These are phyloP conservation scores for Xylophagus ater DNA, from an alignment of 2,888 invertebrate species.

Conservation along the genomic window DNA sequence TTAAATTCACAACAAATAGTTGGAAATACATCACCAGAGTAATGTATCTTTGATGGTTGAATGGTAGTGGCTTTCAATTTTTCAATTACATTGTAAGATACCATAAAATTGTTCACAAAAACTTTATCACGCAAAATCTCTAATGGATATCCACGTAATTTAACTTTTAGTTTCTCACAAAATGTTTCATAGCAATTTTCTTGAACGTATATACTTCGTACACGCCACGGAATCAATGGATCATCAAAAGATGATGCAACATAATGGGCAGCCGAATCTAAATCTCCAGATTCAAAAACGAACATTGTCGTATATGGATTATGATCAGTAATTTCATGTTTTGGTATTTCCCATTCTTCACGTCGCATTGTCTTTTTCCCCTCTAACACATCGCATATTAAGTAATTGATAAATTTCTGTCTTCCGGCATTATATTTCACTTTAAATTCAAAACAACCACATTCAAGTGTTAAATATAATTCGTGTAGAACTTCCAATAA, in stretches of 20 bases:
- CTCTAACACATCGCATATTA: constrained; percentile 3
- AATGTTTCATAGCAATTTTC: constrained; percentile 25
- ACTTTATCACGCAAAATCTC: constrained; percentile 13
- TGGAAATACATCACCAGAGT: constrained; percentile 16
- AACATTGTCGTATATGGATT: constrained; percentile 23
- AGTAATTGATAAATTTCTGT: constrained; percentile 3
- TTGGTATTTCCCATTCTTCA: constrained; percentile 6
- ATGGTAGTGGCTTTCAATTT: constrained; percentile 23
- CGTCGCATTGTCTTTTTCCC: constrained; percentile 7
- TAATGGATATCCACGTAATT: constrained; percentile 19
- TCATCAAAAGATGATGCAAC: constrained; percentile 26
- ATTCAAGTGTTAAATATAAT: constrained; percentile 6
- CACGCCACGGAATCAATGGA: constrained; percentile 22
- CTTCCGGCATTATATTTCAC: constrained; percentile 6
- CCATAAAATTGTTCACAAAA: constrained; percentile 3
- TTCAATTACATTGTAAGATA: constrained; percentile 18
- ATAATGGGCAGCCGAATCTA: constrained; percentile 27
- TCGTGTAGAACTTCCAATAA: constrained; percentile 9
- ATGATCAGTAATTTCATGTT: constrained; percentile 6
- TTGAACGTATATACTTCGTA: constrained; percentile 30
- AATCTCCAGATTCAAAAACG: constrained; percentile 28
- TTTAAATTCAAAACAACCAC: constrained; percentile 6
- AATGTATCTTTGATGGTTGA: constrained; percentile 12
- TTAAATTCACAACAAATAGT: constrained; percentile 28
- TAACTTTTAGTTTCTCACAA: constrained; percentile 18